Base-by-base conservation (phyloP, 2,113 vertebrate genomes). In the Marmota flaviventris region DNA sequence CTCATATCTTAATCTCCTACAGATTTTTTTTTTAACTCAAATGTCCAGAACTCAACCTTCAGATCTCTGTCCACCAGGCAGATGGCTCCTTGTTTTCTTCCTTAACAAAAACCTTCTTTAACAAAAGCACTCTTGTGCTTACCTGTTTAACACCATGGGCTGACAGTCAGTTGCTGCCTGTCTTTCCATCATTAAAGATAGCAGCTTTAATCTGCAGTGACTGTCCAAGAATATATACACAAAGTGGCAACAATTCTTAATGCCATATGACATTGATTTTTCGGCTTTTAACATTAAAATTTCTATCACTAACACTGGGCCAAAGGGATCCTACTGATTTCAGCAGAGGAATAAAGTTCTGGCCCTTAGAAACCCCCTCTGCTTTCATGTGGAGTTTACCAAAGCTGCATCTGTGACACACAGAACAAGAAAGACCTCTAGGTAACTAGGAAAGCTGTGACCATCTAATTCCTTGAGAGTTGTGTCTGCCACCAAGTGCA, bases 21-120 rank as follows among this genome's bases (percentile, higher is more conserved):
- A 85, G 27, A 58, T 37, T 81, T 67, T 39, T 67, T 37, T 89
- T 95, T 77, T 34, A 84, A 91, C n/a, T 92, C 53, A 61, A 24
- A 76, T 63, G 79, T 48, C 48, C 34, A 92, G 34, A 78, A 65
- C 32, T 94, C 39, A 86, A 39, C 3, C 56, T 48, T 29, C 3
- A 93, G 34, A 76, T 78, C 45, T 95, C 63, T 63, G 24, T 20
- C 29, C 5, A 78, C 42, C 6, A 51, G 27, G 20, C 24, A 88
- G 8, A 27, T 42, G 1, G 32, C 12, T n/a, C 24, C 95, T 75
- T n/a, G 32, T 53, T 34, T 48, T 45, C 25, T 65, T 88, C 2
- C 56, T 95, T 73, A 13, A 61, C n/a, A 83, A 67, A 10, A 65
- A 32, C 45, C 45, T 45, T 45, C 45, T 9, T 45, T 45, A 9